Evolutionary conservation across 2,797 vertebrate genomes (phyloP), one percentile per base, ranked within the genome.

Genomic region (Pipistrellus nathusii): DNA sequence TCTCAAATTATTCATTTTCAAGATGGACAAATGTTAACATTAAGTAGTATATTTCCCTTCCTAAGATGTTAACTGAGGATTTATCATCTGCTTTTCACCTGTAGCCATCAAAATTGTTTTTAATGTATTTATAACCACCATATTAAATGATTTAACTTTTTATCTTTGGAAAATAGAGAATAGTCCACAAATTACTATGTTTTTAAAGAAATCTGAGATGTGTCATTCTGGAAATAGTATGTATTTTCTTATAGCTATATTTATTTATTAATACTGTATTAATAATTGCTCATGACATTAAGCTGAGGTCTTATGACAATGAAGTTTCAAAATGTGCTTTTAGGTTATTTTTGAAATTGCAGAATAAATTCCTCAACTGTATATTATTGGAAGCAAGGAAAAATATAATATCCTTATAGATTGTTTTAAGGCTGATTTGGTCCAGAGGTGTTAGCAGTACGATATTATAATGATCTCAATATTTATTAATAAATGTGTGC

Each of bases 261-360:
- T 76, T 69, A 46, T 84, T 94, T 64, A 71, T 30, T 84, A 83
- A 55, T 9, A 41, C 23, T n/a, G 5, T 25, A 78, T 66, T 89
- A 68, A 86, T 85, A 27, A 35, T 88, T 30, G 27, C 27, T 57
- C 7, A 73, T 27, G 8, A 44, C 6, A 38, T 77, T 82, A 87
- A 84, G 3, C 38, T 57, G 51, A 41, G 25, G 17, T 27, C 7
- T 77, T 73, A 71, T 57, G 9, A 82, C 8, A 73, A 68, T 23
- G 68, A 55, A 3, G 66, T 77, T 87, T 96, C 46, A 91, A 72
- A 84, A 93, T 64, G 38, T 72, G 12, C 10, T 41, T 69, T 88
- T 84, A 86, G n/a, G 0, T 30, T 76, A 64, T 46, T 27, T 71
- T 27, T 25, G 59, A 27, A 69, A 85, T 21, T 73, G 12, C 21